Evolutionary conservation across 2,888 invertebrate genomes (phyloP), one percentile per base, ranked within the genome.

Genomic region (Drosophila kuntzei): DNA sequence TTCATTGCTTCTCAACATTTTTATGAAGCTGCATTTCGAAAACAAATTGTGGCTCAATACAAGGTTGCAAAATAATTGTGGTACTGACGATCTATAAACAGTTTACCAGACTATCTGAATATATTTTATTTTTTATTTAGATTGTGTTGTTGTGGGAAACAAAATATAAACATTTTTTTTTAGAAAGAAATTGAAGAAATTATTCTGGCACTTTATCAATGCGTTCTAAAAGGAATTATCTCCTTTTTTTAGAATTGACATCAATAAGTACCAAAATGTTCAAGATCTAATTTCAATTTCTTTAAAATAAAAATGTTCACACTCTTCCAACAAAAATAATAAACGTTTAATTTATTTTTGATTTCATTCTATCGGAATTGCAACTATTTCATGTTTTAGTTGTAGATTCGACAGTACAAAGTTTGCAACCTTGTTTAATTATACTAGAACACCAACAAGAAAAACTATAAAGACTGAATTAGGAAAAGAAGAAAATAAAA

Each of bases 391-490:
- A 11, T 18, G 9, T 5, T 29, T 18, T 16, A 22, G 11, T 50
- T 50, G 7, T 25, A 16, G n/a, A 25, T 14, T 36, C n/a, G 5
- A 41, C 3, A 16, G 11, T 46, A 18, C 46, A 11, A 12, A 18
- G 3, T 14, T 55, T 51, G 70, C 63, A 68, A 68, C 69, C 65
- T 44, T 34, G 51, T 22, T 51, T 60, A 80, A 83, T 81, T 81
- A 67, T 67, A 47, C 81, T 84, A 82, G 57, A 57, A 55, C 79
- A 80, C 50, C 29, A 54, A 70, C 50, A 25, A n/a, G 37, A 7
- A 16, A 6, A 32, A 29, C 29, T 29, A 18, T 12, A 51, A 39
- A 7, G 3, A 18, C 5, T 18, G 27, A 39, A n/a, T 20, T 9
- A 16, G 18, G 20, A 22, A 27, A 47, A 57, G 41, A 25, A 16